Evolutionary conservation across 2,797 vertebrate species (phyloP), one percentile per base, ranked within the genome.

Genomic region (Clarias laeviceps): DNA sequence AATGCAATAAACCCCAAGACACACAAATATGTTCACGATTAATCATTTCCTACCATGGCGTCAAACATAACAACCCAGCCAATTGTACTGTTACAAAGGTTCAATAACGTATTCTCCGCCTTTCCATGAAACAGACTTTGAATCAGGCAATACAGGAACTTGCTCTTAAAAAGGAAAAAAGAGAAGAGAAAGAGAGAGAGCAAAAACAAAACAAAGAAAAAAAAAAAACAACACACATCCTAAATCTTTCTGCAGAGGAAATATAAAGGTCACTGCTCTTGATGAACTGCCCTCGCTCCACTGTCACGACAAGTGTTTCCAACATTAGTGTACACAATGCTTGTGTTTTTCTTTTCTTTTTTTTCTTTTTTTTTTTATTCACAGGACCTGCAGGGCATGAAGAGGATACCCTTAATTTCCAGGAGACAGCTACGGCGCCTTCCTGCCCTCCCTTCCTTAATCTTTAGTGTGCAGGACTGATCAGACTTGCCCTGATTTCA

Each of bases 221-320:
- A 50, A 24, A 69, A 4, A 5, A 50, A 24, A 57, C 22, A 15
- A 1, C 15, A 1, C 8, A 57, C 57, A 74, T 27, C 8, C 18
- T 76, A 50, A 68, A 82, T 86, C 45, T 76, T 57, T 82, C 72
- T 68, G 14, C 54, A 54, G 14, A 18, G 70, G 85, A 77, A 81
- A 69, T 32, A n/a, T 32, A 68, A 34, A 82, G 64, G 85, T 76
- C 45, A 77, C 18, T 37, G 40, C 59, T 65, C 59, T 20, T 54
- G 57, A 11, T 69, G 24, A 76, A 59, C 17, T 4, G 4, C 27
- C 62, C 11, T 34, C 12, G 27, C 40, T 80, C 22, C 22, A 22
- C 65, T 72, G 65, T 80, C 86, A 87, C 82, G 82, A 54, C 12
- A 29, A 11, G 8, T 50, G 64, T 59, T 74, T 80, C 77, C 82